Evolutionary conservation across 2,113 vertebrate genomes (phyloP).

Genomic region (Corynorhinus townsendii): DNA sequence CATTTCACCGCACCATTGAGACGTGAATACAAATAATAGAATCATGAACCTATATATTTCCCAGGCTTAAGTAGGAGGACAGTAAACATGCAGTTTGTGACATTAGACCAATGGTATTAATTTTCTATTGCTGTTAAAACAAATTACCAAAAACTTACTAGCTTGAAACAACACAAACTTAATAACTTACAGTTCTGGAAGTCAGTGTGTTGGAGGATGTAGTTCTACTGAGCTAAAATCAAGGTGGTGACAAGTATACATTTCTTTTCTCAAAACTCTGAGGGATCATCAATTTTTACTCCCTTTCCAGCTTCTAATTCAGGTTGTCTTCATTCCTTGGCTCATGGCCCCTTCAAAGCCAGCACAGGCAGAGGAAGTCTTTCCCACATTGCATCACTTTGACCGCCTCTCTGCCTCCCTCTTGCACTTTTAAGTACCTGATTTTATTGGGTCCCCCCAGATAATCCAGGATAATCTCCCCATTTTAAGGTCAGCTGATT

Average conservation of each 20-base stretch:
- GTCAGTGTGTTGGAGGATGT: not conserved
- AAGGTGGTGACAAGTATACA: not conserved
- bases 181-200: not conserved
- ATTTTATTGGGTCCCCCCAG: not conserved
- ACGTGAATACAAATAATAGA: not conserved
- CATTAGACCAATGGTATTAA: not conserved
- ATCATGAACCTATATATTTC: constrained; percentile 20
- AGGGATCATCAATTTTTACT: not conserved
- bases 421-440: not conserved
- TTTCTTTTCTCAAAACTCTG: not conserved
- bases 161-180: not conserved
- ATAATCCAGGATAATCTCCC: not conserved
- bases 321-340: not conserved
- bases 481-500: not conserved
- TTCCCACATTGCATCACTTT: not conserved
- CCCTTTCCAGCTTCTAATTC: not conserved
- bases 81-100: not conserved
- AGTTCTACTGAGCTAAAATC: not conserved
- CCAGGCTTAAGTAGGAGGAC: not conserved
- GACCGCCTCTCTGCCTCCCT: not conserved
- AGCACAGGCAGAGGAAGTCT: accelerated
- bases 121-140: not conserved
- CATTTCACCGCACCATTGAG: not conserved
- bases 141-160: not conserved
- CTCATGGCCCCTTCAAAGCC: not conserved